Percentiles rank a stretch among this genome's conserved stretches.
phyloP scores from a whole-genome alignment of 2,113 vertebrate species.

The Clarias macrocephalus region DNA sequence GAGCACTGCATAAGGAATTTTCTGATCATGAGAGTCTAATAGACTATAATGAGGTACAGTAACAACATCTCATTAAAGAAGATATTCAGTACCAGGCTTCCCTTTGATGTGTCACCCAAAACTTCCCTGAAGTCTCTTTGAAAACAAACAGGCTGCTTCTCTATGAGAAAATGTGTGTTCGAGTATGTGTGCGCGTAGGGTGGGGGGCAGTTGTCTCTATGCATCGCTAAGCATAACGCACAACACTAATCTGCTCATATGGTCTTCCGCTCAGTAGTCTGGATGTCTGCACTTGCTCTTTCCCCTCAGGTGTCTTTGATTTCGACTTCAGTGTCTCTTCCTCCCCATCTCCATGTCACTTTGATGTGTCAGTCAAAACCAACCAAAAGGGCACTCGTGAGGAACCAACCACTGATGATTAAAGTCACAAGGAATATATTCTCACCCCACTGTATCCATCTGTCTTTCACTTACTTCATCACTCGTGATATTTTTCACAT shows the following conservation, averaged over 20 bases:
- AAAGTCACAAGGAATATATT: constrained; percentile 22
- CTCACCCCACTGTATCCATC: not conserved
- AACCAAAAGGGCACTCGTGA: constrained; percentile 30
- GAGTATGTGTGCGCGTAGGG: constrained; percentile 23
- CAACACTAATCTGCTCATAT: constrained; percentile 53
- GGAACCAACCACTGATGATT: constrained; percentile 42
- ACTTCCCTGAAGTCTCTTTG: constrained; percentile 45
- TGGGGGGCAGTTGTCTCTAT: constrained; percentile 31
- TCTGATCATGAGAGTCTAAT: constrained; percentile 50
- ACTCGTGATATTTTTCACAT: constrained; percentile 16
- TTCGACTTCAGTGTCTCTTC: constrained; percentile 45
- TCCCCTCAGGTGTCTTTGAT: constrained; percentile 61
- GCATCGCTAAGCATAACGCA: constrained; percentile 56
- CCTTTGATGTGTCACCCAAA: constrained; percentile 56
- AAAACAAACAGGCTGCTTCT: constrained; percentile 45
- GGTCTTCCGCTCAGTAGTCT: constrained; percentile 49
- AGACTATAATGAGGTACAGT: constrained; percentile 55
- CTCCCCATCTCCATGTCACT: constrained; percentile 42
- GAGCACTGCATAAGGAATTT: not conserved
- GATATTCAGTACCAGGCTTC: constrained; percentile 51
- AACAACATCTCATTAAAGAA: constrained; percentile 46
- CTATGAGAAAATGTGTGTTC: constrained; percentile 21
- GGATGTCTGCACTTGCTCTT: constrained; percentile 36
- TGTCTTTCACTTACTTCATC: constrained; percentile 5
- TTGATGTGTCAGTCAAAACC: constrained; percentile 60